Evolutionary conservation across 2,113 vertebrate species (phyloP).

Genomic region (Ochotona curzoniae): DNA sequence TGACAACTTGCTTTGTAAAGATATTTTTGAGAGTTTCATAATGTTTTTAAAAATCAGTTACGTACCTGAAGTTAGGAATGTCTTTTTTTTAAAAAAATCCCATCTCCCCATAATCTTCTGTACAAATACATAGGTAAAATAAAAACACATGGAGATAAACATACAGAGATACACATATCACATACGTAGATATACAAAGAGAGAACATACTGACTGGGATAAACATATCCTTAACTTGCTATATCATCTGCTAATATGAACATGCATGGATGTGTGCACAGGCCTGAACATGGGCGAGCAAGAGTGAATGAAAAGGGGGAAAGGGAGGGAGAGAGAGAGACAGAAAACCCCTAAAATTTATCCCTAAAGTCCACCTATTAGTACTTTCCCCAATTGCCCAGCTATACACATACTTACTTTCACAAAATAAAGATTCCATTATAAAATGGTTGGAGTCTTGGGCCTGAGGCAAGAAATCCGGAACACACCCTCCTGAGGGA

Average conservation of each 20-base stretch:
- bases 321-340: slow-evolving; percentile 15
- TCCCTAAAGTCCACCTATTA: slow-evolving; percentile 74
- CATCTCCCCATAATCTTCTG: slow-evolving; percentile 69
- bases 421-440: slow-evolving; percentile 84
- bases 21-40: slow-evolving; percentile 15
- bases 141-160: slow-evolving; percentile 64
- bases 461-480: slow-evolving; percentile 83
- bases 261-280: slow-evolving; percentile 72
- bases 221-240: slow-evolving; percentile 53
- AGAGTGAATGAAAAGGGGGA: background rate
- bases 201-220: slow-evolving; percentile 53
- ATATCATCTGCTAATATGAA: slow-evolving; percentile 67
- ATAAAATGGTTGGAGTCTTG: slow-evolving; percentile 83
- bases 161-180: slow-evolving; percentile 60
- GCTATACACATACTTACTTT: slow-evolving; percentile 80
- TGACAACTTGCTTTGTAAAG: slow-evolving; percentile 55
- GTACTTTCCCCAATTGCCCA: slow-evolving; percentile 74
- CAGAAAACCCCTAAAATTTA: slow-evolving; percentile 69
- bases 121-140: slow-evolving; percentile 63
- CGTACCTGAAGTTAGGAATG: slow-evolving; percentile 44
- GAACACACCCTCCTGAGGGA: slow-evolving; percentile 82
- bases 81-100: slow-evolving; percentile 54
- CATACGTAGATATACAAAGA: slow-evolving; percentile 60
- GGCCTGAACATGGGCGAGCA: slow-evolving; percentile 52
- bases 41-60: slow-evolving; percentile 62